These are phyloP conservation scores for Phrynocephalus guinanensis DNA, from an alignment of 2,797 vertebrate species.

Conservation along the genomic window DNA sequence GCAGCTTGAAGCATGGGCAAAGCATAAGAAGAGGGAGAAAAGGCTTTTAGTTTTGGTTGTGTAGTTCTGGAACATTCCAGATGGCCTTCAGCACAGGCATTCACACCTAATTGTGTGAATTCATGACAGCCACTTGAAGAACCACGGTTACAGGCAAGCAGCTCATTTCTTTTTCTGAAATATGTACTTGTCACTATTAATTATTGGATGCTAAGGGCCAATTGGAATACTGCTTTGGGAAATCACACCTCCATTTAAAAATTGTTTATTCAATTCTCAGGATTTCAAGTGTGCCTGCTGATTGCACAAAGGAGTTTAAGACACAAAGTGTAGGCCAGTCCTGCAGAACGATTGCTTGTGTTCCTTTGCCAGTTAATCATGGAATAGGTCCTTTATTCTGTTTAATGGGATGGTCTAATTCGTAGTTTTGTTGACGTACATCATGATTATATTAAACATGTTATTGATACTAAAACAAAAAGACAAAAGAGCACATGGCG, in stretches of 20 bases:
- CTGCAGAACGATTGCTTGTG: constrained; percentile 13
- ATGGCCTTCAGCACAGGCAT: too few relatives aligned
- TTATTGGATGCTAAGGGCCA: not conserved
- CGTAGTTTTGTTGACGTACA: constrained; percentile 7
- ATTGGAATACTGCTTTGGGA: not conserved
- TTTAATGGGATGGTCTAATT: not conserved
- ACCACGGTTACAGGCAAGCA: too few relatives aligned
- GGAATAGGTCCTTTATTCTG: constrained; percentile 9
- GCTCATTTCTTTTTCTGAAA: too few relatives aligned
- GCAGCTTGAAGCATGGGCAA: too few relatives aligned
- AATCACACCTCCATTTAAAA: not conserved
- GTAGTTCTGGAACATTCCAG: too few relatives aligned
- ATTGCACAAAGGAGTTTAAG: constrained; percentile 2
- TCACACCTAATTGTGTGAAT: too few relatives aligned
- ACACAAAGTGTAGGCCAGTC: not conserved
- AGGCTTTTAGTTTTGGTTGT: too few relatives aligned
- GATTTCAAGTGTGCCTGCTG: constrained; percentile 7
- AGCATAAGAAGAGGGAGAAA: too few relatives aligned
- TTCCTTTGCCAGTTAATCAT: not conserved
- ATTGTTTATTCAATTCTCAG: constrained; percentile 16
- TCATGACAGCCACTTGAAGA: too few relatives aligned
- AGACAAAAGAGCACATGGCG: not conserved
- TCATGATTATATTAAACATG: not conserved
- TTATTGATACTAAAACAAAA: not conserved
- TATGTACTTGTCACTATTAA: too few relatives aligned